Percentiles rank a stretch among this genome's conserved stretches.
These are phyloP conservation scores for Orchestes rusci DNA, from an alignment of 2,888 invertebrate genomes.

Conservation along the genomic window DNA sequence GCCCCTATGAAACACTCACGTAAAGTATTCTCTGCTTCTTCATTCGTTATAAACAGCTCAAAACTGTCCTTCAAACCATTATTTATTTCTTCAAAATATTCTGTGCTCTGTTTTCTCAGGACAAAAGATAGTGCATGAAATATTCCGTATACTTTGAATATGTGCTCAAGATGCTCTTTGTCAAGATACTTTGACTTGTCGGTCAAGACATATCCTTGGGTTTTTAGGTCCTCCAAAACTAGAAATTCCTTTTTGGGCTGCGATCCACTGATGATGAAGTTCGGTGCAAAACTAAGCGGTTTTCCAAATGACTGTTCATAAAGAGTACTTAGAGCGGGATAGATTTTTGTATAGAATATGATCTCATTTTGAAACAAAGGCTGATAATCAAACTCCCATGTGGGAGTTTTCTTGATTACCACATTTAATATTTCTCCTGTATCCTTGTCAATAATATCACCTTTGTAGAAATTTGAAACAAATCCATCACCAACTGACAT, in stretches of 20 bases:
- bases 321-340: constrained; percentile 11
- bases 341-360: constrained; percentile 10
- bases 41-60: neutral
- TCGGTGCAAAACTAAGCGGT: neutral
- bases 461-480: constrained; percentile 10
- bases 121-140: constrained; percentile 18
- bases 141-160: constrained; percentile 15
- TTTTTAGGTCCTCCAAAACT: constrained; percentile 10
- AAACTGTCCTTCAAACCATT: constrained; percentile 3
- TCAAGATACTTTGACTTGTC: constrained; percentile 16
- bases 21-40: neutral
- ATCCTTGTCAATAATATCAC: constrained; percentile 8
- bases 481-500: constrained; percentile 10
- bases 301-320: too few relatives aligned
- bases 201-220: constrained; percentile 8
- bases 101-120: constrained; percentile 8
- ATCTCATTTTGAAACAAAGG: constrained; percentile 9
- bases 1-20: neutral
- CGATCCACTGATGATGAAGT: neutral
- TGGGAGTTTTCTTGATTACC: constrained; percentile 11
- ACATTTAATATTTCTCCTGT: constrained; percentile 5
- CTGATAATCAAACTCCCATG: neutral
- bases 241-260: constrained; percentile 7
- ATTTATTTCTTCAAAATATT: too few relatives aligned
- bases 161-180: constrained; percentile 8